phyloP scores from a whole-genome alignment of 2,888 invertebrate genomes.

The Metalampra italica region DNA sequence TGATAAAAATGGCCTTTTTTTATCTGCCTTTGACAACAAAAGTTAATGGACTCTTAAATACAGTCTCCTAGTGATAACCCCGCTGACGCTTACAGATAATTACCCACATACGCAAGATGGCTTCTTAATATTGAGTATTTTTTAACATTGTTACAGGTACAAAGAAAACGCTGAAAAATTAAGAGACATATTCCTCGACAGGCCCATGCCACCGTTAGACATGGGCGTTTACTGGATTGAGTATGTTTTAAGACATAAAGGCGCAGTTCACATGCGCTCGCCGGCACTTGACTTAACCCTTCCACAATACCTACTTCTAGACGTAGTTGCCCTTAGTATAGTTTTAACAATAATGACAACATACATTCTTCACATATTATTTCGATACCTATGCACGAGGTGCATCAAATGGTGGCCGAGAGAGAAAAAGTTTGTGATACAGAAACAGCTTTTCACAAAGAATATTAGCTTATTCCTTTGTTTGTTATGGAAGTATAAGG shows the following conservation, averaged over 20 bases:
- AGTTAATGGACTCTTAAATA: conserved; percentile 7
- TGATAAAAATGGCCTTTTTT: conserved; percentile 2
- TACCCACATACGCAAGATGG: not conserved
- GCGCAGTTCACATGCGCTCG: conserved; percentile 72
- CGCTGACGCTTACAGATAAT: not conserved
- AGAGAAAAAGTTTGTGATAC: conserved; percentile 46
- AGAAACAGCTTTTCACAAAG: conserved; percentile 55
- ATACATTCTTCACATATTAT: conserved; percentile 56
- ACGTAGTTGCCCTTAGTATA: conserved; percentile 54
- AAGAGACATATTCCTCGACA: conserved; percentile 74
- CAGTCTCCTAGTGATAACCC: conserved; percentile 13
- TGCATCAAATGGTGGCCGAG: conserved; percentile 66
- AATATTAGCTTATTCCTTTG: conserved; percentile 54
- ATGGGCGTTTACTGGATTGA: conserved; percentile 82
- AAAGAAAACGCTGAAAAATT: conserved; percentile 65
- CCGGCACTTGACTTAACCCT: conserved; percentile 66
- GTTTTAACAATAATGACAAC: conserved; percentile 40
- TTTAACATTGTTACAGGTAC: conserved; percentile 57
- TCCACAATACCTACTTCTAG: conserved; percentile 66
- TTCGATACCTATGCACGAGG: conserved; percentile 60
- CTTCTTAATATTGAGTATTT: not conserved
- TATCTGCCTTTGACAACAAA: conserved; percentile 4
- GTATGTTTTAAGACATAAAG: conserved; percentile 79
- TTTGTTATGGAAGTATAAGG: conserved; percentile 61
- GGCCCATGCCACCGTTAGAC: conserved; percentile 77